Evolutionary conservation across 2,113 vertebrate genomes (phyloP).

Genomic region (Bubo scandiacus): DNA sequence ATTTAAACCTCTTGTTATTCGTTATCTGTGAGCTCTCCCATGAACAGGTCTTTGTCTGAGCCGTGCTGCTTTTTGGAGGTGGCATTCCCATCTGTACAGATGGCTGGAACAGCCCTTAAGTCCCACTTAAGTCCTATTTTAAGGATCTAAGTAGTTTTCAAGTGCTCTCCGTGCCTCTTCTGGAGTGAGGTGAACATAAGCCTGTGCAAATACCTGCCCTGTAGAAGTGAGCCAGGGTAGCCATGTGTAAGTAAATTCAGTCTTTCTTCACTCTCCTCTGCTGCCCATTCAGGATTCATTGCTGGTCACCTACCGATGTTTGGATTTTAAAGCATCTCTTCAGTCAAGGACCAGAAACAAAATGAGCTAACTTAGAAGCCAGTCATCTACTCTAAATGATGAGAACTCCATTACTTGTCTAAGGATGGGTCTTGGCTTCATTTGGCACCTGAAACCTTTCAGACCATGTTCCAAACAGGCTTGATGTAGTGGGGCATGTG

Average conservation of each 20-base stretch:
- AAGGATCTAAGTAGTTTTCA: constrained; percentile 2
- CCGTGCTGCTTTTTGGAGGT: constrained; percentile 4
- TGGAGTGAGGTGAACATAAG: neutral
- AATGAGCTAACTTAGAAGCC: neutral
- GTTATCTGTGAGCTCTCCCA: neutral
- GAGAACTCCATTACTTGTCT: neutral
- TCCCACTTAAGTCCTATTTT: constrained; percentile 26
- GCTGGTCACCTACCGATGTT: neutral
- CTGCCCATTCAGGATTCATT: neutral
- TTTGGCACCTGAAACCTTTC: neutral
- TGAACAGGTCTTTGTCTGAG: constrained; percentile 22
- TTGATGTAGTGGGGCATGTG: neutral
- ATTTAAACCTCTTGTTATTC: neutral
- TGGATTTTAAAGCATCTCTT: neutral
- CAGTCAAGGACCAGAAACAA: neutral
- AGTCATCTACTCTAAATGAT: neutral
- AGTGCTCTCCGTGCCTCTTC: neutral
- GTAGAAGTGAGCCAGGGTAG: neutral
- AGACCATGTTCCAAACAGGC: neutral
- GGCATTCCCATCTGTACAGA: neutral
- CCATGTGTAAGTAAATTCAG: neutral
- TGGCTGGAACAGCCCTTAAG: neutral
- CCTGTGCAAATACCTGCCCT: neutral
- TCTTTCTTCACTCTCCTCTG: neutral
- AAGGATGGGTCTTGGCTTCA: neutral